Evolutionary conservation across 2,113 vertebrate species (phyloP), one percentile per base, ranked within the genome.

Genomic region (Willisornis vidua): DNA sequence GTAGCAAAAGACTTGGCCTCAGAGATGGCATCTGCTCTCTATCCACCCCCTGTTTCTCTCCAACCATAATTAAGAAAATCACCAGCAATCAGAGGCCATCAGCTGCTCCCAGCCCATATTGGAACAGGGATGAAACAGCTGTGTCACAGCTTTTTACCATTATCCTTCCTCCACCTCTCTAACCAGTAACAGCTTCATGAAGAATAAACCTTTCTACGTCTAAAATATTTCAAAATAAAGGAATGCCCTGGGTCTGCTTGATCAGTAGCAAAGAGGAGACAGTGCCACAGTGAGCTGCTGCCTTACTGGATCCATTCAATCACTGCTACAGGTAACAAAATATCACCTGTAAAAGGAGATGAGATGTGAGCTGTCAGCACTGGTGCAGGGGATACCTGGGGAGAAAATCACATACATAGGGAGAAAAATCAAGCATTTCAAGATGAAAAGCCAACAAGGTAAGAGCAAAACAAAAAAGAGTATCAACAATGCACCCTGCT

Each of bases 41-140:
- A 46, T 48, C 82, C 83, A 76, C 55, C 28, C 51, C 51, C 59
- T 33, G 3, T 35, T 94, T 58, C 76, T 89, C 74, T 76, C 80
- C 43, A 55, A 18, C 61, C 10, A 0, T 94, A 96, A 95, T 76
- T 86, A 91, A 94, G 92, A 94, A 93, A 91, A 96, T 89, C 96
- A 90, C 71, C 87, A 79, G 88, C 63, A 85, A 85, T 96, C 89
- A 91, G 89, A 93, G 86, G 73, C 94, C 88, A 24, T 94, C 95
- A 96, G 93, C 92, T 94, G 90, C 63, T 95, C 74, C 33, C 87
- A 81, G 90, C 57, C 92, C 68, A 28, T 91, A 95, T 84, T 89
- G 83, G 84, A 94, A 65, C 63, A 78, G 81, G 84, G 89, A 78
- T 91, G 72, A 55, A 97, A 81, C 95, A 97, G 96, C 96, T 97